Conservation (phyloP, 2,113 vertebrate genomes). For the Tinamus guttatus region DNA sequence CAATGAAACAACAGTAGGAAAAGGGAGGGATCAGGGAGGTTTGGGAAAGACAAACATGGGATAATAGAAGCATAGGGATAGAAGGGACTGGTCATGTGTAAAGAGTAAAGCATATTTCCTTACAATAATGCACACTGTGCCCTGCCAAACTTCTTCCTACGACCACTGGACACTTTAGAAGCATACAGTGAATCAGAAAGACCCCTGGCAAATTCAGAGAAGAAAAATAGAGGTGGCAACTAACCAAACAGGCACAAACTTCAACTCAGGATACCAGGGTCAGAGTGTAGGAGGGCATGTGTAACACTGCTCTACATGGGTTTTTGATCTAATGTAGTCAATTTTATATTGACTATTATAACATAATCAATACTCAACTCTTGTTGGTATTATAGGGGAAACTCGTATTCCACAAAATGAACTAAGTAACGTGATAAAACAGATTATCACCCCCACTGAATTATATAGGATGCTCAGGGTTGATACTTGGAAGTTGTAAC, state of each 20-base stretch:
- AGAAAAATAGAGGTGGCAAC: background rate
- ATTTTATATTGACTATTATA: background rate
- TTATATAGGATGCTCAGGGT: background rate
- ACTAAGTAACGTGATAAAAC: background rate
- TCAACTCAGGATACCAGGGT: background rate
- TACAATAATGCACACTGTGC: fast-evolving
- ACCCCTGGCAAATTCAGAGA: background rate
- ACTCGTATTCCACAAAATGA: background rate
- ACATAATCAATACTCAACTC: background rate
- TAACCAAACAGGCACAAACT: background rate
- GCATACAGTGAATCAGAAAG: background rate
- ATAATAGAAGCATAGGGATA: background rate
- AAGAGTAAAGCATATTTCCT: background rate
- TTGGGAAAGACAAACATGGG: background rate
- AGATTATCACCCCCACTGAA: background rate
- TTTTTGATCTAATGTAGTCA: background rate
- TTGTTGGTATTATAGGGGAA: background rate
- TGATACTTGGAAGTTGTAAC: background rate
- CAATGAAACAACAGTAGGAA: background rate
- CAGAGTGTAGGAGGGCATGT: background rate
- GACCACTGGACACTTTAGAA: background rate
- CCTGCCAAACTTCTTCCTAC: background rate
- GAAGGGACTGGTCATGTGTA: too few relatives aligned
- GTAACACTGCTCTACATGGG: background rate
- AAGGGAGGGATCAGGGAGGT: background rate